Percentiles rank a stretch among this genome's conserved stretches.
These are phyloP conservation scores for Tachycineta bicolor DNA, from an alignment of 2,113 vertebrate species.

Conservation along the genomic window DNA sequence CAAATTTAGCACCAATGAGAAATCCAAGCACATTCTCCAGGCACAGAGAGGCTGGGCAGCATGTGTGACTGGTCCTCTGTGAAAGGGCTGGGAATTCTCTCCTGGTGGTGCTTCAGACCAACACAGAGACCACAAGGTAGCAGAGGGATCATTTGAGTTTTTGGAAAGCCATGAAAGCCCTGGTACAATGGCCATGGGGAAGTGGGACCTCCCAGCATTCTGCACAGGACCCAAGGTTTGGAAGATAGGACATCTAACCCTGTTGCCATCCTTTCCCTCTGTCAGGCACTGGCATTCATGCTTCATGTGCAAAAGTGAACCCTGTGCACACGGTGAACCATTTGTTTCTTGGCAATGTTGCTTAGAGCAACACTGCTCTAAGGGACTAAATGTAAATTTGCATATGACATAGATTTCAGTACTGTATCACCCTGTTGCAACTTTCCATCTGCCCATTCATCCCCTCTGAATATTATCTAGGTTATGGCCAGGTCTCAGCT, in stretches of 20 bases:
- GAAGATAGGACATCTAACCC: neutral
- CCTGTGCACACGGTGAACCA: neutral
- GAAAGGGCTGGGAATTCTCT: neutral
- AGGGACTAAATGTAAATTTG: neutral
- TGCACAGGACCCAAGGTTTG: neutral
- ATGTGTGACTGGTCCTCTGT: rapidly evolving
- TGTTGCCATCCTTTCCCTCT: neutral
- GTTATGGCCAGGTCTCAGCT: neutral
- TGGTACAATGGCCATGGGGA: neutral
- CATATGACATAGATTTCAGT: neutral
- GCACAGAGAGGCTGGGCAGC: neutral
- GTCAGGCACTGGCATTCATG: neutral
- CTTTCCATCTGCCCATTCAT: neutral
- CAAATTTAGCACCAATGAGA: conserved; percentile 48
- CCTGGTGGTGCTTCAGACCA: neutral
- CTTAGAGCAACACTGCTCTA: neutral
- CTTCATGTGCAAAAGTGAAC: neutral
- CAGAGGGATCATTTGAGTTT: neutral
- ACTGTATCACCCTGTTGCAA: neutral
- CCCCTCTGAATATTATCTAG: neutral
- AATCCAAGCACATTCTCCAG: conserved; percentile 12
- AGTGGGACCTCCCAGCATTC: neutral
- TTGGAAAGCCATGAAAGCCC: neutral
- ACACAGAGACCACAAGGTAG: neutral
- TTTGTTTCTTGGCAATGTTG: neutral